Conservation (phyloP, 1,140 invertebrate genomes). For the Myzus persicae region DNA sequence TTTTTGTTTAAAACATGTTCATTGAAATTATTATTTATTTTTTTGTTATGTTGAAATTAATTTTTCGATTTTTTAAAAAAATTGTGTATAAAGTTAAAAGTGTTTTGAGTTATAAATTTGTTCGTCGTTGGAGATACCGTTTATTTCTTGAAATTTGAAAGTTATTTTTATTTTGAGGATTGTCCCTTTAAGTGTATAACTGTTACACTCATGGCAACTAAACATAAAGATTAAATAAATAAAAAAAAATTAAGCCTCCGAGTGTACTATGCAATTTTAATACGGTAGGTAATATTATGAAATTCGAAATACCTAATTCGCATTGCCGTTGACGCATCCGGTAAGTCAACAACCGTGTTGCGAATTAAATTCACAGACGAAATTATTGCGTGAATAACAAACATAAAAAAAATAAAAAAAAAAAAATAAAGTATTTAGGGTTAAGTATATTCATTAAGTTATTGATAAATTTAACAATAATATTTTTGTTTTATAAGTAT, state of each 20-base stretch:
- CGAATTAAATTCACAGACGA: background rate
- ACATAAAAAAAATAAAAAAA: background rate
- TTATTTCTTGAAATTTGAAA: background rate
- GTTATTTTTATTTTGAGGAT: background rate
- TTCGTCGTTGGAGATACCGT: background rate
- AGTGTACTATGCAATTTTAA: background rate
- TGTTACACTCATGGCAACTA: background rate
- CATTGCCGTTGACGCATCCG: background rate
- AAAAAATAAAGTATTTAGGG: background rate
- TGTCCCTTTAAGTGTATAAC: background rate
- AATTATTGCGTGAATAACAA: background rate
- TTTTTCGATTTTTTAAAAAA: slow-evolving; percentile 1
- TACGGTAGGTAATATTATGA: background rate
- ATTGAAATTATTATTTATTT: slow-evolving; percentile 25
- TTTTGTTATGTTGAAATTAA: background rate
- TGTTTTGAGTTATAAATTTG: slow-evolving; percentile 3
- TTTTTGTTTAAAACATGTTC: background rate
- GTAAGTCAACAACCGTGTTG: background rate
- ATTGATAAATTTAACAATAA: slow-evolving; percentile 17
- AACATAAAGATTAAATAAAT: background rate
- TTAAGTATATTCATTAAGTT: slow-evolving; percentile 31
- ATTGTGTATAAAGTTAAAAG: background rate
- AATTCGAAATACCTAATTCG: background rate
- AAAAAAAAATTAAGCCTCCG: background rate
- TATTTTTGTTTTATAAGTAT: slow-evolving; percentile 25